A percentile compares a stretch with the other conserved stretches of the same genome.
Evolutionary conservation across 2,113 vertebrate species (phyloP).

Genomic region (Macquaria australasica): DNA sequence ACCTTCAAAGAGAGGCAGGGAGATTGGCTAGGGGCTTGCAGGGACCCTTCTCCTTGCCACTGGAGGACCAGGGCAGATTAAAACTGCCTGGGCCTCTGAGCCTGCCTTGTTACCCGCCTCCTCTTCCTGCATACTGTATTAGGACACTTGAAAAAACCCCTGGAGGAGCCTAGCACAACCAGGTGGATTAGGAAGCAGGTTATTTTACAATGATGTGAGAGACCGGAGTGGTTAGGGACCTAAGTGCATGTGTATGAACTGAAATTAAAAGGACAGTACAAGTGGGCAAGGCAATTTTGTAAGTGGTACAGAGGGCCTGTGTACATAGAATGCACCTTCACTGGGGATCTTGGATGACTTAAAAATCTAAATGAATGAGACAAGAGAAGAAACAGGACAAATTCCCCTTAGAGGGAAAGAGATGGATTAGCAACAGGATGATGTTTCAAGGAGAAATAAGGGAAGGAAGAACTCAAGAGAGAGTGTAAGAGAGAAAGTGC

Average conservation of each 20-base stretch:
- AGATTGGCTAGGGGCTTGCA: slow-evolving; percentile 73
- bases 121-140: slow-evolving; percentile 52
- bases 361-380: slow-evolving; percentile 66
- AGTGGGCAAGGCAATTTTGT: slow-evolving; percentile 57
- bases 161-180: slow-evolving; percentile 52
- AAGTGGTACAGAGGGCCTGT: slow-evolving; percentile 56
- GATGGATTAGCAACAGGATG: slow-evolving; percentile 62
- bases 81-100: slow-evolving; percentile 66
- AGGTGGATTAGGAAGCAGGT: slow-evolving; percentile 78
- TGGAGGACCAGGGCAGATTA: slow-evolving; percentile 79
- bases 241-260: slow-evolving; percentile 39
- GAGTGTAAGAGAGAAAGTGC: slow-evolving; percentile 10
- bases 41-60: slow-evolving; percentile 71
- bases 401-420: slow-evolving; percentile 43
- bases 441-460: slow-evolving; percentile 55
- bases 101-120: slow-evolving; percentile 53
- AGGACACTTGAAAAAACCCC: slow-evolving; percentile 45
- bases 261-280: slow-evolving; percentile 67
- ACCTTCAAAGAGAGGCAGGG: slow-evolving; percentile 81
- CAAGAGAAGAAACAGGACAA: slow-evolving; percentile 49
- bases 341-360: slow-evolving; percentile 53
- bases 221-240: slow-evolving; percentile 58
- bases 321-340: slow-evolving; percentile 56
- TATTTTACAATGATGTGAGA: slow-evolving; percentile 67
- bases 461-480: slow-evolving; percentile 35